Percentiles rank a stretch among this genome's conserved stretches.
These are phyloP conservation scores for Agrochola litura DNA, from an alignment of 2,888 invertebrate species.

Conservation along the genomic window DNA sequence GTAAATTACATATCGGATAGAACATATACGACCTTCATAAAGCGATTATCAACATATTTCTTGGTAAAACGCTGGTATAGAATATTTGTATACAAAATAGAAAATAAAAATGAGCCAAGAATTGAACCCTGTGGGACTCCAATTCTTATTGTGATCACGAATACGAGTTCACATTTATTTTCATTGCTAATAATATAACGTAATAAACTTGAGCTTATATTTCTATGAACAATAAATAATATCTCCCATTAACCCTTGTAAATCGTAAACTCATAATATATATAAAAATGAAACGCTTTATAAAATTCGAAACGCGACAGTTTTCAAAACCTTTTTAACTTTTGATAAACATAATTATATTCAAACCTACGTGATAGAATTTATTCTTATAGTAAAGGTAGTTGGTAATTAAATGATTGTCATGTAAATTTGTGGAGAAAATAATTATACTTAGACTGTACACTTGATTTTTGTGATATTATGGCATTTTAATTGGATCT, in stretches of 20 bases:
- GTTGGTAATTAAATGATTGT: slow-evolving; percentile 16
- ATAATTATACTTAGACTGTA: slow-evolving; percentile 55
- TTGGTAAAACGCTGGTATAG: neutral
- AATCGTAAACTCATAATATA: too few relatives aligned
- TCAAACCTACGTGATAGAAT: neutral
- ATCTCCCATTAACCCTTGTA: neutral
- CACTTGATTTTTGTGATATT: slow-evolving; percentile 63
- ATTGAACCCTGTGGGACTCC: slow-evolving; percentile 25
- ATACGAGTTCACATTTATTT: neutral
- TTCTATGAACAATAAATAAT: neutral
- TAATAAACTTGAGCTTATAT: slow-evolving; percentile 7
- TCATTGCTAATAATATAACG: neutral
- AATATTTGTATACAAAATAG: neutral
- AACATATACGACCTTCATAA: neutral
- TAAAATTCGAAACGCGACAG: neutral
- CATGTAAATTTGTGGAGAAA: slow-evolving; percentile 30
- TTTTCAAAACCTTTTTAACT: neutral
- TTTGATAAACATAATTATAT: neutral
- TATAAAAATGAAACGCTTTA: slow-evolving; percentile 6
- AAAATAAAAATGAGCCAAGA: slow-evolving; percentile 5
- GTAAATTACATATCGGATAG: neutral
- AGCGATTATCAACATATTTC: neutral
- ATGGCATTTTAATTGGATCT: slow-evolving; percentile 66
- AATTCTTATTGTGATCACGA: neutral
- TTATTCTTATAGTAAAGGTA: slow-evolving; percentile 32